Base-by-base conservation (phyloP, 2,113 vertebrate species). In the Colius striatus region DNA sequence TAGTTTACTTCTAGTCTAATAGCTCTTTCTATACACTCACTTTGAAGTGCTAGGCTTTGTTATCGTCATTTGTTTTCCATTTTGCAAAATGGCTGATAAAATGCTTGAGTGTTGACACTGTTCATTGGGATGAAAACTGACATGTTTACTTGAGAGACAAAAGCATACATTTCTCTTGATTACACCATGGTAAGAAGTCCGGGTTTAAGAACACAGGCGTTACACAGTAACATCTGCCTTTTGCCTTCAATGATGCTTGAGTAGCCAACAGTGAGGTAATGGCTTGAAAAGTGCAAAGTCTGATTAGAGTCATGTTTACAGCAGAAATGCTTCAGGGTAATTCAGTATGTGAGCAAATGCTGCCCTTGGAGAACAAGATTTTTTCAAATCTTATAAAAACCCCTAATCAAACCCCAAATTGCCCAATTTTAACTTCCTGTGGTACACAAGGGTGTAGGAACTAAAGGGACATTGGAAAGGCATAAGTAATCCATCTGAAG, bases 331-430 rank as follows among this genome's bases (percentile, higher is more conserved):
- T 87, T 89, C 72, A 84, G 63, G 32, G 80, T 60, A 74, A 84
- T 51, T 96, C 22, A 58, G 36, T 36, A 18, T 66, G 27, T 50
- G 66, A 85, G 75, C 91, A 95, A 94, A 73, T 32, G 10, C 9
- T 77, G 8, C 10, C 73, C 25, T 74, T 47, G 25, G n/a, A 87
- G 50, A 84, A 92, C 6, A 48, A 17, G 63, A 67, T 34, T 92
- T 95, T 75, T 77, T 78, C 30, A 60, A 9, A 45, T 11, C 13
- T 86, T 87, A 32, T 57, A 71, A 71, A 47, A 60, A 72, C 48
- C 3, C 0, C 16, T 27, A 50, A 47, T 22, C 50, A 54, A 38
- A 6, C 11, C 4, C 41, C 36, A 6, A 63, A 74, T 0, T 0
- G 12, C 16, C 63, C 8, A 7, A 11, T 53, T 89, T 89, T 88